phyloP scores from a whole-genome alignment of 2,797 vertebrate species.

The Malacoraja senta region DNA sequence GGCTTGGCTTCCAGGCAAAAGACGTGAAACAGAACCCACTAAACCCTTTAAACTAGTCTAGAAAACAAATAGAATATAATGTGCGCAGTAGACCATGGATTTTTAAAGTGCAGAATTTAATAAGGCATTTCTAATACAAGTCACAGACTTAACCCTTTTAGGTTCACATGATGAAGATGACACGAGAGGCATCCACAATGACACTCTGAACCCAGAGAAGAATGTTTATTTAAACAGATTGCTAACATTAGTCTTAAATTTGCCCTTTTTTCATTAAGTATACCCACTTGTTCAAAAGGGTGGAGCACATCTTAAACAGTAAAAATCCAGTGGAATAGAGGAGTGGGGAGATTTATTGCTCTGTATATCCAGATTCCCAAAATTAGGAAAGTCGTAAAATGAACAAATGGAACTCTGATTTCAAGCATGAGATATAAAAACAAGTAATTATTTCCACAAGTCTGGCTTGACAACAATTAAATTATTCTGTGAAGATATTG shows the following conservation, averaged over 20 bases:
- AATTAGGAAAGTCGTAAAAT: background rate
- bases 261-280: background rate
- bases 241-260: background rate
- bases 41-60: conserved; percentile 37
- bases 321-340: background rate
- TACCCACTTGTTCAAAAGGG: background rate
- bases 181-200: background rate
- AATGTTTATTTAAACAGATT: background rate
- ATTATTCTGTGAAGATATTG: background rate
- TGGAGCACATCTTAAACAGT: background rate
- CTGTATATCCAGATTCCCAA: background rate
- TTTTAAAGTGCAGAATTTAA: conserved; percentile 45
- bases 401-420: background rate
- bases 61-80: conserved; percentile 45
- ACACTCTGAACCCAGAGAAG: background rate
- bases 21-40: conserved; percentile 40
- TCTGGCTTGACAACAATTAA: background rate
- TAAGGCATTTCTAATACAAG: conserved; percentile 37
- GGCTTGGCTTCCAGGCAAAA: conserved; percentile 50
- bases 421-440: background rate
- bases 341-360: background rate
- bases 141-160: conserved; percentile 23
- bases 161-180: background rate
- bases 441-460: background rate
- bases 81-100: conserved; percentile 64